Evolutionary conservation across 2,888 invertebrate species (phyloP), one percentile per base, ranked within the genome.

Genomic region (Melolontha melolontha): DNA sequence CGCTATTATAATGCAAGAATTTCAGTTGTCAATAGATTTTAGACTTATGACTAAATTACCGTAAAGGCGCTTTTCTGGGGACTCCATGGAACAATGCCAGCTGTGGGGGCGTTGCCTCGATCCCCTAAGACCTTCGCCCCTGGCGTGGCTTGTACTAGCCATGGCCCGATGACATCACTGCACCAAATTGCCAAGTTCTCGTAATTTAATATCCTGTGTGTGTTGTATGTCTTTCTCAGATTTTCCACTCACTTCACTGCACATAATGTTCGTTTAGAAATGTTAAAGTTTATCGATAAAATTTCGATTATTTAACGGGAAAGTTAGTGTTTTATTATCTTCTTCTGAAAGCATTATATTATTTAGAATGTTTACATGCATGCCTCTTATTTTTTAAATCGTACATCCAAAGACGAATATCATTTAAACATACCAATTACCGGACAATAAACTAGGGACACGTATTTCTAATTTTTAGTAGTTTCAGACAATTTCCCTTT

Each of bases 11-110:
- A 42, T 29, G 29, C 14, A 57, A 57, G 17, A 44, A 54, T 39
- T 54, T 54, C 39, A 39, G 39, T 39, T 39, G 40, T 40, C 54
- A n/a, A 42, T 27, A 2, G 44, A 59, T 44, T 29, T 27, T 27
- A 59, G 59, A 59, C 44, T 59, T 44, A 59, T 59, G 59, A 59
- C 59, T 59, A 59, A 59, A 59, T 71, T 73, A 73, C 73, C 73
- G 66, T 73, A 62, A 59, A 66, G 50, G 39, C 39, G 62, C 59
- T 41, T 49, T 40, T 70, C 72, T 51, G 70, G 64, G 10, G 78
- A 75, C 22, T 75, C 77, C 65, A 79, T 77, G 68, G 80, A 79
- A 73, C 80, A 79, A 75, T 82, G 82, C 82, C 82, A 82, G 75
- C 82, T 82, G 75, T 82, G 82, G 40, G 82, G 82, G 65, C 82